Base-by-base conservation (phyloP, 2,113 vertebrate species). In the Hirundichthys speculiger region DNA sequence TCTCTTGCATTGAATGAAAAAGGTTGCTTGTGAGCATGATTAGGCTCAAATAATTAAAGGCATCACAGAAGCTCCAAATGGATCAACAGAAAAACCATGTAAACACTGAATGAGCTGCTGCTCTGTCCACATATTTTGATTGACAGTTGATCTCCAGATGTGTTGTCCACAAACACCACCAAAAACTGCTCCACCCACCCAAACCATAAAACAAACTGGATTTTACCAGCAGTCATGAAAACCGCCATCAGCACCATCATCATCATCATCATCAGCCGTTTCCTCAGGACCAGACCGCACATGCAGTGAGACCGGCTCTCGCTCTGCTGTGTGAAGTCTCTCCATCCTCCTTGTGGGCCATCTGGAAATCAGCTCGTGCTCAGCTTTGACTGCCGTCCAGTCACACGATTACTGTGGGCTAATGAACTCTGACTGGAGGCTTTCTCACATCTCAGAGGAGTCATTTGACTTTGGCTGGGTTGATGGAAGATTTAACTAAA, bases 341-440 rank as follows among this genome's bases (percentile, higher is more conserved):
- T 66, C 69, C 45, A 58, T 79, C 41, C 30, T 64, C 50, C 58
- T 24, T 48, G 24, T 7, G 56, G 6, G 25, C 74, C 86, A 88
- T 86, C 85, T 88, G 86, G 85, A 83, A 83, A 77, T 69, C 19
- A 34, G 56, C 64, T 86, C 38, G 20, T 73, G 69, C 51, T 74
- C 45, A 20, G 39, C 51, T 1, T 62, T 67, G 64, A 74, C 69
- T 77, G 59, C 15, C 11, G 64, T 46, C 64, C 70, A 63, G 69
- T 76, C 59, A 1, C 65, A 66, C 27, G 9, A 53, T 72, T 40
- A 1, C 63, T 72, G 69, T 20, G 40, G 52, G 55, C 73, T 82
- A 81, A 76, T 79, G 77, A 84, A 79, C 67, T 70, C 57, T 52
- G 68, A 79, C 69, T 71, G 53, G 53, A 56, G 48, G 55, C 57